Conservation (phyloP, 2,888 invertebrate genomes). For the Oithona nana region DNA sequence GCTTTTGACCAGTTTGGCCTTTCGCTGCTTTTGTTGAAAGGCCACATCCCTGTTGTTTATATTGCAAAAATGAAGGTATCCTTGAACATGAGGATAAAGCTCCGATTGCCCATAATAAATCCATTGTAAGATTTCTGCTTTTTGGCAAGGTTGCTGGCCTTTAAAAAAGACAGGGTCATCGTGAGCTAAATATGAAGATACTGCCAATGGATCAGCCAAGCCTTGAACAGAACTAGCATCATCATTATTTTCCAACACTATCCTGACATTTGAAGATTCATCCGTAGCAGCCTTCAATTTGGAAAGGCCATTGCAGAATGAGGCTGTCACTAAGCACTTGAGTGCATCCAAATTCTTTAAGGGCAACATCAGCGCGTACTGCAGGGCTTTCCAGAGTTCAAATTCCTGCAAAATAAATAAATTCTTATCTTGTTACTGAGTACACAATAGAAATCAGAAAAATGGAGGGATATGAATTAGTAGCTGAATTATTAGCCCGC, state of each 20-base stretch:
- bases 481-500: background rate
- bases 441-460: background rate
- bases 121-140: background rate
- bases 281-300: too few species aligned
- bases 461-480: constrained; percentile 1
- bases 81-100: background rate
- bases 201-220: background rate
- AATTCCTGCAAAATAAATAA: background rate
- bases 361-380: too few species aligned
- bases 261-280: too few species aligned
- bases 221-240: too few species aligned
- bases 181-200: too few species aligned
- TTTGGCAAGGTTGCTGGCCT: background rate
- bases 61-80: background rate
- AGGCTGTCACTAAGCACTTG: background rate
- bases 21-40: background rate
- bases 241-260: too few species aligned
- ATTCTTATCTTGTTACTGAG: background rate
- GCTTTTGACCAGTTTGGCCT: background rate
- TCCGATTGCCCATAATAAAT: background rate
- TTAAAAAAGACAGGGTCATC: too few species aligned
- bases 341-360: too few species aligned
- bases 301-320: too few species aligned
- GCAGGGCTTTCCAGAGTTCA: background rate
- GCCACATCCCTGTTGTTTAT: background rate